phyloP scores from a whole-genome alignment of 2,113 vertebrate species.

The Tauraco erythrolophus region DNA sequence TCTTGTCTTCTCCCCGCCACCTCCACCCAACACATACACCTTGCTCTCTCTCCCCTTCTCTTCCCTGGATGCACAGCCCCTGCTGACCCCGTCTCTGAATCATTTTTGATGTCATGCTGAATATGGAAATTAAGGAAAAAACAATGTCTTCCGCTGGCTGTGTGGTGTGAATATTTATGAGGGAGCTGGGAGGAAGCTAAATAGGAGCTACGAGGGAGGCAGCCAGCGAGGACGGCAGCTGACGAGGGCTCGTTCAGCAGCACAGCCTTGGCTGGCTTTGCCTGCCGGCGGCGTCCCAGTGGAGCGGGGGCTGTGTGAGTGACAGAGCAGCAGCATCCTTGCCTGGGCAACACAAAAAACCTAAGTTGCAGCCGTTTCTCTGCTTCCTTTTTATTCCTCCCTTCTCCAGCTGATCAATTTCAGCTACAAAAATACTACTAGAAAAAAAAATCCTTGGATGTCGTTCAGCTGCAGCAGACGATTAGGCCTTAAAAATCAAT shows the following conservation, averaged over 20 bases:
- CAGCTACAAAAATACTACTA: constrained; percentile 11
- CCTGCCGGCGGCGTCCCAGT: constrained; percentile 28
- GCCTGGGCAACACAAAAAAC: not conserved
- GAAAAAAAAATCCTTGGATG: constrained; percentile 14
- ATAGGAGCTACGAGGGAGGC: not conserved
- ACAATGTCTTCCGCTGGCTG: constrained; percentile 62
- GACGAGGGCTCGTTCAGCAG: constrained; percentile 46
- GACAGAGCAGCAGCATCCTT: not conserved
- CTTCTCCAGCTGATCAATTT: constrained; percentile 39
- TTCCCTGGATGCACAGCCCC: constrained; percentile 22
- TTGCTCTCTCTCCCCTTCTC: not conserved
- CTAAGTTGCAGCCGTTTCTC: constrained; percentile 16
- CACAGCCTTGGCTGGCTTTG: constrained; percentile 36
- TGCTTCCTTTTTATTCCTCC: not conserved
- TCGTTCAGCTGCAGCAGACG: constrained; percentile 21
- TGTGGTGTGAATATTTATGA: constrained; percentile 56
- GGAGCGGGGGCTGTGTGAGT: constrained; percentile 12
- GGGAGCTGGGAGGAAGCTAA: not conserved
- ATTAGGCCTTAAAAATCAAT: constrained; percentile 67
- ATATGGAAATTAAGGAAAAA: constrained; percentile 70
- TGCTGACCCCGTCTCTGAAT: constrained; percentile 12
- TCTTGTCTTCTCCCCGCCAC: not conserved
- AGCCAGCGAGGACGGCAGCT: constrained; percentile 15
- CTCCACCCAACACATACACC: not conserved
- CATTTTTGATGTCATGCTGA: constrained; percentile 62